Base-by-base conservation (phyloP, 2,797 vertebrate species). In the Furcifer pardalis region DNA sequence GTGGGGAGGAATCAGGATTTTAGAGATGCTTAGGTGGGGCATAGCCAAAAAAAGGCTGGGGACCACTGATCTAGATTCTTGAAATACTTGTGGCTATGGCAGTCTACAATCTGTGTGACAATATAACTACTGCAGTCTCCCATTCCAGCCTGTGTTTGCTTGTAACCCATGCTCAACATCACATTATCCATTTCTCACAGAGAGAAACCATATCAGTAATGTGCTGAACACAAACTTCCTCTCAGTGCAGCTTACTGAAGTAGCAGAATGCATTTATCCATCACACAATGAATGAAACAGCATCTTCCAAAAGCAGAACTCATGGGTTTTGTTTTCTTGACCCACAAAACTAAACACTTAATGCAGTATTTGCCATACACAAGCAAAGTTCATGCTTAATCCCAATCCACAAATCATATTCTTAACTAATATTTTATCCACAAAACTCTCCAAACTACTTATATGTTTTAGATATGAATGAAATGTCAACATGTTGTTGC, bases 381-480 rank as follows among this genome's bases (percentile, higher is more conserved):
- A 74, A 32, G 49, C n/a, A 66, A 66, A 79, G 46, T 60, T 42
- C 12, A 68, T 80, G 37, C 60, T 81, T 85, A 60, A 37, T 13
- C 21, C n/a, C 59, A 85, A 30, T n/a, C 62, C 59, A 30, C 21
- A 77, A 77, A 69, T 69, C 75, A n/a, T 49, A 60, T 52, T 65
- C 10, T 32, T 5, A 81, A 10, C 62, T 83, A 76, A 52, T 44
- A 49, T 59, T 52, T 83, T 40, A 68, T 76, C 68, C 35, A 35
- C 35, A 59, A 42, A 59, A 27, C 52, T 66, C 73, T 80, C 44
- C 60, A 74, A 56, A 15, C 37, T 74, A 44, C 69, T 35, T 71
- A 76, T 85, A 79, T 73, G 73, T 81, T 81, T 85, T 60, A 76
- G 63, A 81, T 66, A n/a, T 52, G 35, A 80, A 74, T 76, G 44